phyloP scores from a whole-genome alignment of 2,888 invertebrate genomes.

The Lymantria monacha region DNA sequence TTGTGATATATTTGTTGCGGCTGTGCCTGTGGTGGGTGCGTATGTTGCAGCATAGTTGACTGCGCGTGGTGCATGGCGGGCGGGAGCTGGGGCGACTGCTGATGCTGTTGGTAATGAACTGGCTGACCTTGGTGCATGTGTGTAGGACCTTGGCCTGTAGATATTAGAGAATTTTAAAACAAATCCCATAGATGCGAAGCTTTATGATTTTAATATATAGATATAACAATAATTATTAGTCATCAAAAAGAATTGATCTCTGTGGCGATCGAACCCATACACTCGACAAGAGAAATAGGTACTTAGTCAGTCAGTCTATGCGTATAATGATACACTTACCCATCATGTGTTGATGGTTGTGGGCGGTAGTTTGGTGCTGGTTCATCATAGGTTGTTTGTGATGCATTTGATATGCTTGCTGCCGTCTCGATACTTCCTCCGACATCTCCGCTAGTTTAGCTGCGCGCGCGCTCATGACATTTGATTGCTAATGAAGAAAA shows the following conservation, averaged over 20 bases:
- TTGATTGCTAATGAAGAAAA: slow-evolving; percentile 29
- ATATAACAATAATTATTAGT: too few species aligned
- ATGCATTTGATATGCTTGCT: slow-evolving; percentile 59
- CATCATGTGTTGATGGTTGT: slow-evolving; percentile 28
- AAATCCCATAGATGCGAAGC: too few species aligned
- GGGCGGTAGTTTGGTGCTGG: slow-evolving; percentile 45
- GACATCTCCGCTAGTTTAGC: slow-evolving; percentile 91
- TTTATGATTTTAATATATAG: too few species aligned
- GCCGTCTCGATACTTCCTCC: slow-evolving; percentile 87
- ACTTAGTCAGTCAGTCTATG: too few species aligned
- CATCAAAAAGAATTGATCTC: too few species aligned
- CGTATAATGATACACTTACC: slow-evolving; percentile 7
- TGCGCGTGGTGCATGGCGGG: slow-evolving; percentile 21
- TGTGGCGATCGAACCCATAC: too few species aligned
- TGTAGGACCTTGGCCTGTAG: slow-evolving; percentile 3
- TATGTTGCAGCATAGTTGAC: slow-evolving; percentile 11
- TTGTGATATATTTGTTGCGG: slow-evolving; percentile 60
- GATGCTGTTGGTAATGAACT: not conserved
- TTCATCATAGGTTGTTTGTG: slow-evolving; percentile 43
- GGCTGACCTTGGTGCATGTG: slow-evolving; percentile 10
- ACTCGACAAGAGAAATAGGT: too few species aligned
- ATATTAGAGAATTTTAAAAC: too few species aligned
- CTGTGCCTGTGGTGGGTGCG: slow-evolving; percentile 59
- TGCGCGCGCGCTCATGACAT: slow-evolving; percentile 62
- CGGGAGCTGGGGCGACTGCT: slow-evolving; percentile 29